Conservation (phyloP, 2,113 vertebrate genomes). For the Gadus chalcogrammus region DNA sequence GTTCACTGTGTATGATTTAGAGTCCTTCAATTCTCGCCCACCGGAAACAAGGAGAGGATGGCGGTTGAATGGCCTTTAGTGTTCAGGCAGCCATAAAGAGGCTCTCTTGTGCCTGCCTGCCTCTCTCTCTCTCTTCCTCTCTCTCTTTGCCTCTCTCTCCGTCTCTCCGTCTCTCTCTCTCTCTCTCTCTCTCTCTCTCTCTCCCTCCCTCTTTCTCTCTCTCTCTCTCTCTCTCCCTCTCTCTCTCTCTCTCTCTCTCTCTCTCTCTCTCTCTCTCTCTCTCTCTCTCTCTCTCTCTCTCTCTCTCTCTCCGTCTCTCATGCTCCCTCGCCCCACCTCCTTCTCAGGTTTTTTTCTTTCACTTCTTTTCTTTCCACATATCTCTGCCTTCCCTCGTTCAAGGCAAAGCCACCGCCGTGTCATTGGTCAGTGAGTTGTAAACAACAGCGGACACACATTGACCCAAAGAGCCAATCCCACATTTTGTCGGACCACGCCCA, state of each 20-base stretch:
- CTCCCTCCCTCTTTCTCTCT: not conserved
- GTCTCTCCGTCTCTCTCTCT: conserved; percentile 4
- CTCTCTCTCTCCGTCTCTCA: conserved; percentile 6
- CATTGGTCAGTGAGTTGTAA: conserved; percentile 60
- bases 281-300: not conserved
- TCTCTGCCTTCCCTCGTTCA: conserved; percentile 42
- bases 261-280: conserved; percentile 10
- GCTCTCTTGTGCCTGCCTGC: conserved; percentile 59
- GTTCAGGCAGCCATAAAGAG: conserved; percentile 62
- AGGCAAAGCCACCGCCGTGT: conserved; percentile 42
- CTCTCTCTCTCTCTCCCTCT: conserved; percentile 1
- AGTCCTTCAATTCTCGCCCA: conserved; percentile 42
- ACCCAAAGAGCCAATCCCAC: not conserved
- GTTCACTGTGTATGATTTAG: conserved; percentile 22
- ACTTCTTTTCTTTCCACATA: conserved; percentile 23
- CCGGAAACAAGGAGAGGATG: conserved; percentile 51
- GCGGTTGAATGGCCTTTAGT: conserved; percentile 68
- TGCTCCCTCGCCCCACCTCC: conserved; percentile 11
- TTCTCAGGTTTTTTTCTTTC: conserved; percentile 5
- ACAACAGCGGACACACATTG: conserved; percentile 45
- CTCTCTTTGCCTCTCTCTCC: not conserved
- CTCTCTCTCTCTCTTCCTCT: not conserved
- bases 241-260: conserved; percentile 7
- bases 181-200: conserved; percentile 10
- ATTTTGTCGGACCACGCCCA: not conserved